Conservation (phyloP, 2,113 vertebrate genomes). For the Myotis yumanensis region DNA sequence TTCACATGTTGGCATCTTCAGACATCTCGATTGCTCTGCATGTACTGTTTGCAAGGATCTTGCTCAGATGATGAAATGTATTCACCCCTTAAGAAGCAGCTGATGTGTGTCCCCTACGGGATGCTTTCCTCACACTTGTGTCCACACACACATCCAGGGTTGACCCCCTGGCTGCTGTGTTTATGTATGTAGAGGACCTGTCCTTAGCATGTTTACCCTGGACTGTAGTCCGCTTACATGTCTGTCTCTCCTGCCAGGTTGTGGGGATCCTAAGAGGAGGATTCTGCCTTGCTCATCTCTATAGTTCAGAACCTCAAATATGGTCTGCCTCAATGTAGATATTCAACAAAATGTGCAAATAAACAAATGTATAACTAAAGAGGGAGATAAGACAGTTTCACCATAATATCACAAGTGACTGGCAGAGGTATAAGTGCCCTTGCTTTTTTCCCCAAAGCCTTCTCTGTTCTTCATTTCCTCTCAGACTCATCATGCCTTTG, state of each 20-base stretch:
- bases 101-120: fast-evolving
- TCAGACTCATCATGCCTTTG: not conserved
- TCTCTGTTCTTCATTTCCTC: not conserved
- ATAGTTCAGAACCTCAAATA: not conserved
- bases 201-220: not conserved
- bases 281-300: not conserved
- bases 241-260: not conserved
- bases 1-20: not conserved
- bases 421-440: not conserved
- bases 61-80: not conserved
- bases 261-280: not conserved
- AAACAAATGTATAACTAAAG: not conserved
- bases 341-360: not conserved
- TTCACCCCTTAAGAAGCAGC: not conserved
- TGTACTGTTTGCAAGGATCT: not conserved
- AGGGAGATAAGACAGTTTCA: not conserved
- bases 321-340: not conserved
- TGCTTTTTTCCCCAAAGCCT: fast-evolving
- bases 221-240: too few species aligned
- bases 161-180: not conserved
- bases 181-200: not conserved
- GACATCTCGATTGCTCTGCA: not conserved
- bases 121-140: not conserved
- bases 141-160: too few species aligned
- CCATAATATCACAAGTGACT: not conserved